These are phyloP conservation scores for Aphis gossypii DNA, from an alignment of 1,140 invertebrate species.

Conservation along the genomic window DNA sequence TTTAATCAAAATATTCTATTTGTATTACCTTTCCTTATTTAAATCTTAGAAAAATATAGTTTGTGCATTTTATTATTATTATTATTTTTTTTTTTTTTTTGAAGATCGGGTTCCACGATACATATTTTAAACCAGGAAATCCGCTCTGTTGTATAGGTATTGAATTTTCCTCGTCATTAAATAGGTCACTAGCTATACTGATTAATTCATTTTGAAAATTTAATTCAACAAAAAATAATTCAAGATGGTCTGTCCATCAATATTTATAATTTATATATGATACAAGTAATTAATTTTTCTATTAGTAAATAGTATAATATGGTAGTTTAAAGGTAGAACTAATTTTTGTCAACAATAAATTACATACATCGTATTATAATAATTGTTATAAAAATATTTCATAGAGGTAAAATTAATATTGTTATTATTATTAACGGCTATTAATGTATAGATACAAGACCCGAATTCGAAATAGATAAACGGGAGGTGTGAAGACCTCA, in stretches of 20 bases:
- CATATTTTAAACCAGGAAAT: neutral
- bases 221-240: neutral
- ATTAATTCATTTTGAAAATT: neutral
- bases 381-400: no score
- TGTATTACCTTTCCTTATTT: neutral
- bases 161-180: neutral
- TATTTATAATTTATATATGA: neutral
- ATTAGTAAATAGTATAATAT: no score
- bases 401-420: no score
- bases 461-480: neutral
- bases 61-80: neutral
- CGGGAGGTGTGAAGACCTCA: no score
- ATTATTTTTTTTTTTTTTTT: neutral
- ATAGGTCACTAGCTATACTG: neutral
- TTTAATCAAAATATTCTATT: neutral
- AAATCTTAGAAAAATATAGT: neutral
- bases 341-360: no score
- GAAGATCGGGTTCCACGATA: neutral
- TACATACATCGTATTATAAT: no score
- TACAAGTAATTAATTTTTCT: neutral
- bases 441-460: neutral
- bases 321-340: no score
- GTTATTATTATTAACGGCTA: no score
- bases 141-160: neutral
- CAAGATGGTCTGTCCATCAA: neutral